These are phyloP conservation scores for Rana temporaria DNA, from an alignment of 2,113 vertebrate genomes.

Conservation along the genomic window DNA sequence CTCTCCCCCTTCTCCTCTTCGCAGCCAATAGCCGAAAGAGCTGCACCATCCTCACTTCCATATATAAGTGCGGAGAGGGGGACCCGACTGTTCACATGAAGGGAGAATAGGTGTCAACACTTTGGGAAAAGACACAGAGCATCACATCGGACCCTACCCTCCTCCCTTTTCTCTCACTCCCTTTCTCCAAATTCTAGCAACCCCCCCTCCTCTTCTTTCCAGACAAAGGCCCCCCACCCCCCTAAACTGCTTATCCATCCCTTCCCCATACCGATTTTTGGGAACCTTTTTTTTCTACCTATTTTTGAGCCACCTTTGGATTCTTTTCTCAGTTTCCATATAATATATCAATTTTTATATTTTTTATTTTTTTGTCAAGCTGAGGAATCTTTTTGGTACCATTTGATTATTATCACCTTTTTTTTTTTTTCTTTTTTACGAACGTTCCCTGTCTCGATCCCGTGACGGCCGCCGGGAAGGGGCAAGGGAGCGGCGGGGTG, in stretches of 20 bases:
- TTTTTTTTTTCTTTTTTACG: slow-evolving; percentile 32
- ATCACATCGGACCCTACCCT: slow-evolving; percentile 24
- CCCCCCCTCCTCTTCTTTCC: slow-evolving; percentile 51
- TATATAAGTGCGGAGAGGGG: slow-evolving; percentile 52
- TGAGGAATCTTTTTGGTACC: slow-evolving; percentile 15
- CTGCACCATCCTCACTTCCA: slow-evolving; percentile 42
- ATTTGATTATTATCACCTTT: background rate
- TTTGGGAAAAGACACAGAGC: slow-evolving; percentile 35
- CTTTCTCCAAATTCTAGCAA: slow-evolving; percentile 45
- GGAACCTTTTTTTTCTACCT: slow-evolving; percentile 44
- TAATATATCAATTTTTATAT: background rate
- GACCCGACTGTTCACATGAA: slow-evolving; percentile 36
- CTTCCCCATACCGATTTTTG: slow-evolving; percentile 10
- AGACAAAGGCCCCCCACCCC: slow-evolving; percentile 51
- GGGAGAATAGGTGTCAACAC: slow-evolving; percentile 36
- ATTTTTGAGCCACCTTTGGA: slow-evolving; percentile 4
- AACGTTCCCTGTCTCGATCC: slow-evolving; percentile 41
- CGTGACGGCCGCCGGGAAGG: slow-evolving; percentile 51
- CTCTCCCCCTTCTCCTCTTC: slow-evolving; percentile 8
- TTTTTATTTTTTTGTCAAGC: slow-evolving; percentile 10
- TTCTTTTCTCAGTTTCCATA: slow-evolving; percentile 18
- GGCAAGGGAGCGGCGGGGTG: slow-evolving; percentile 41
- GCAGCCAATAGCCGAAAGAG: slow-evolving; percentile 41
- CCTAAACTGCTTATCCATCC: slow-evolving; percentile 4
- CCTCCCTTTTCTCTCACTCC: slow-evolving; percentile 43